phyloP scores from a whole-genome alignment of 2,888 invertebrate species.

The Tipula unca region DNA sequence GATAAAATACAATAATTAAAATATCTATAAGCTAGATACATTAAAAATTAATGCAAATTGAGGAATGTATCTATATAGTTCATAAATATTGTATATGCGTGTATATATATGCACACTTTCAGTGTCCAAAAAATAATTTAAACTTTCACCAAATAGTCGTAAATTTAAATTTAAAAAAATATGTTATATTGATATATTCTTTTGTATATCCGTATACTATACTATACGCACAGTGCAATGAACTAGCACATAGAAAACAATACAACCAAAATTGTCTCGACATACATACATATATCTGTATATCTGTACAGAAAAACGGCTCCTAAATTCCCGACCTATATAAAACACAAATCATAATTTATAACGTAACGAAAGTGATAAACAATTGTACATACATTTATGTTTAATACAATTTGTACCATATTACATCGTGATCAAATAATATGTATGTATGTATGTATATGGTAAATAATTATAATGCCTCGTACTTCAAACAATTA shows the following conservation, averaged over 20 bases:
- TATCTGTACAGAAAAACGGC: background rate
- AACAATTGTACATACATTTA: background rate
- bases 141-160: background rate
- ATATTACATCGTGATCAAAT: background rate
- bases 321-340: background rate
- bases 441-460: background rate
- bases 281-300: background rate
- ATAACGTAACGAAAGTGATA: background rate
- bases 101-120: background rate
- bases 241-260: background rate
- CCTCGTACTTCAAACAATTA: background rate
- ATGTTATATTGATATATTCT: background rate
- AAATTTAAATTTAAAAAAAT: too few relatives aligned
- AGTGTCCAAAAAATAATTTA: background rate
- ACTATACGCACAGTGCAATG: background rate
- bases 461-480: background rate
- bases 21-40: background rate
- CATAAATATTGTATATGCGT: too few relatives aligned
- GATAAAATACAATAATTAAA: background rate
- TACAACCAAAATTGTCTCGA: background rate
- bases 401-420: background rate
- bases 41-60: background rate
- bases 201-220: background rate
- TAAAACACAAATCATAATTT: constrained; percentile 8
- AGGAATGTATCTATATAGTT: background rate